Conservation (phyloP, 2,113 vertebrate genomes). For the Anguilla rostrata region DNA sequence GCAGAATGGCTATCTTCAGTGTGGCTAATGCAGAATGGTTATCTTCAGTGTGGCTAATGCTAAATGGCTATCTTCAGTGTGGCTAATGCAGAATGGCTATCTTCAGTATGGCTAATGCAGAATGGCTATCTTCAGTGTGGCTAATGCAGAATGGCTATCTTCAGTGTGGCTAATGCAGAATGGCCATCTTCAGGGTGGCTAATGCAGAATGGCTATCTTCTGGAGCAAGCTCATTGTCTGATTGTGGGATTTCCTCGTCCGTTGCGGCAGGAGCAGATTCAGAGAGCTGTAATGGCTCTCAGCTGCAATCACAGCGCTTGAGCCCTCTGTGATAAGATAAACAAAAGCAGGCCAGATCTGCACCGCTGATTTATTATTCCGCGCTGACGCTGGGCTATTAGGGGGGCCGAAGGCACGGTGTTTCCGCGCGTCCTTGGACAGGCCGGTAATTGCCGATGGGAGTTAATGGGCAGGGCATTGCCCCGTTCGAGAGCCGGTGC, state of each 20-base stretch:
- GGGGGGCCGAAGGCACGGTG: slow-evolving; percentile 16
- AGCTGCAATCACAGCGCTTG: slow-evolving; percentile 35
- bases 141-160: neutral
- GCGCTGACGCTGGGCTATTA: slow-evolving; percentile 28
- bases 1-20: neutral
- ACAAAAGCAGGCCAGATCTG: slow-evolving; percentile 21
- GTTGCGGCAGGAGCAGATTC: neutral
- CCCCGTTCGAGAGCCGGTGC: slow-evolving; percentile 38
- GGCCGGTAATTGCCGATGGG: slow-evolving; percentile 27
- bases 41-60: no score
- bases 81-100: neutral
- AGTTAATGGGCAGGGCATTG: slow-evolving; percentile 39
- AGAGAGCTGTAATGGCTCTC: slow-evolving; percentile 30
- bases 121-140: neutral
- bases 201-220: neutral
- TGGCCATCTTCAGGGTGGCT: neutral
- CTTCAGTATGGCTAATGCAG: neutral
- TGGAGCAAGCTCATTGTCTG: neutral
- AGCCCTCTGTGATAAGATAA: slow-evolving; percentile 12
- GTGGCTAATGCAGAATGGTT: neutral
- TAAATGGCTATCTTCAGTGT: neutral
- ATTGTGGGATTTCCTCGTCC: neutral
- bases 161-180: neutral
- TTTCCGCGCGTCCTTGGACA: slow-evolving; percentile 8
- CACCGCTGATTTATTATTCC: slow-evolving; percentile 36